Conservation (phyloP, 2,888 invertebrate genomes). For the Lepeophtheirus nordmannii region DNA sequence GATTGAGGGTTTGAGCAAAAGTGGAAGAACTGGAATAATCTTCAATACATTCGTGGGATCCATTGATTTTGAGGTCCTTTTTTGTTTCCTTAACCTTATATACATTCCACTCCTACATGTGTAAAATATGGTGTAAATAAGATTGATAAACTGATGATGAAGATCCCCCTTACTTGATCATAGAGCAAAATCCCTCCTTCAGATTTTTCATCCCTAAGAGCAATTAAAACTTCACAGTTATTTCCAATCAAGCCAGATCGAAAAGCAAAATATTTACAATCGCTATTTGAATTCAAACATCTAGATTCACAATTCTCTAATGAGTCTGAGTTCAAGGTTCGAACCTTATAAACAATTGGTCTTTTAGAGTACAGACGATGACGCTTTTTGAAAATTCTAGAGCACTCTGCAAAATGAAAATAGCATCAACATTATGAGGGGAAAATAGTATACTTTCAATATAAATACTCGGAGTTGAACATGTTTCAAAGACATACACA, state of each 20-base stretch:
- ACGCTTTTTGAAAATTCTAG: neutral
- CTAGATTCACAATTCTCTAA: neutral
- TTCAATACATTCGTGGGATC: neutral
- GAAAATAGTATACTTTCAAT: neutral
- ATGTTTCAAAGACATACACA: neutral
- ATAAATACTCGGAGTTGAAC: neutral
- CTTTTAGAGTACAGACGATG: neutral
- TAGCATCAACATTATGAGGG: neutral
- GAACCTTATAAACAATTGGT: neutral
- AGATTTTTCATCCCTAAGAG: neutral
- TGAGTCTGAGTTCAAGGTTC: neutral
- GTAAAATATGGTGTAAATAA: neutral
- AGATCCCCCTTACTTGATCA: neutral
- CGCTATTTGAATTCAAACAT: neutral
- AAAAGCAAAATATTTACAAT: neutral
- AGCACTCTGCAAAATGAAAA: neutral
- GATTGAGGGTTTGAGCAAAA: neutral
- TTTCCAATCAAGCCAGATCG: neutral
- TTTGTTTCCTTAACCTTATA: neutral
- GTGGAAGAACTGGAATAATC: neutral
- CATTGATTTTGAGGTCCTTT: neutral
- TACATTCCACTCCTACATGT: neutral
- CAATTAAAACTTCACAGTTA: neutral
- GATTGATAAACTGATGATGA: too few relatives aligned
- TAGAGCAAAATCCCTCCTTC: slow-evolving; percentile 2